Conservation (phyloP, 2,888 invertebrate genomes). For the Tanypteryx hageni region DNA sequence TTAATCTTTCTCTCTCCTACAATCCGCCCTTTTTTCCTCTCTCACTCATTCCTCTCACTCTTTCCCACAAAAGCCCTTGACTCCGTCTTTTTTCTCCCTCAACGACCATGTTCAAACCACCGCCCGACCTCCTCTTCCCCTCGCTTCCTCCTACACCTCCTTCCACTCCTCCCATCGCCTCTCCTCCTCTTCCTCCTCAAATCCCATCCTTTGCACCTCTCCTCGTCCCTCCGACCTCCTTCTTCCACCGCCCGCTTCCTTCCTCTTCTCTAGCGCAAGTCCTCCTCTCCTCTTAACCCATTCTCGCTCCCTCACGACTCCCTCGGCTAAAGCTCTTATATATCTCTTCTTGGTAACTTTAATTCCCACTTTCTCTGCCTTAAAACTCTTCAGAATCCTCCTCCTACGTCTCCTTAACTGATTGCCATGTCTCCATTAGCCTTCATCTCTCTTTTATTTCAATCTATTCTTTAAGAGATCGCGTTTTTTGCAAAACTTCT, state of each 20-base stretch:
- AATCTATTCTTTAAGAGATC: neutral
- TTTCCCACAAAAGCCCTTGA: conserved; percentile 40
- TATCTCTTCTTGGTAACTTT: conserved; percentile 61
- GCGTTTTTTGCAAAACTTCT: too few relatives aligned
- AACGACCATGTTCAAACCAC: conserved; percentile 49
- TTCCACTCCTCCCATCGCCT: neutral
- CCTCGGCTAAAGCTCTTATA: conserved; percentile 34
- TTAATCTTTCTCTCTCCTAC: neutral
- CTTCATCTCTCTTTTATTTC: neutral
- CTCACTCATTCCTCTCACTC: too few relatives aligned
- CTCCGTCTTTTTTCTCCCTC: conserved; percentile 37
- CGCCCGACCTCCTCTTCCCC: neutral
- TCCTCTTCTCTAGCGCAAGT: neutral
- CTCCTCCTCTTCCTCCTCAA: neutral
- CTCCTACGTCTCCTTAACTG: conserved; percentile 29
- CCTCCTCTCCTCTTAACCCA: neutral
- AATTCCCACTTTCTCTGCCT: conserved; percentile 61
- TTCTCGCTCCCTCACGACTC: neutral
- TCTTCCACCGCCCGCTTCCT: conserved; percentile 17
- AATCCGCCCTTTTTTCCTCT: too few relatives aligned
- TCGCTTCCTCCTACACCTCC: neutral
- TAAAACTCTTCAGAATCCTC: conserved; percentile 28
- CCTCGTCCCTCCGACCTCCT: neutral
- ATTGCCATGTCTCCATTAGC: conserved; percentile 50
- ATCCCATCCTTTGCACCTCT: neutral